Evolutionary conservation across 92 coral and sea anemone species (phyloP), one percentile per base, ranked within the genome.

Genomic region (Siderastrea radians): DNA sequence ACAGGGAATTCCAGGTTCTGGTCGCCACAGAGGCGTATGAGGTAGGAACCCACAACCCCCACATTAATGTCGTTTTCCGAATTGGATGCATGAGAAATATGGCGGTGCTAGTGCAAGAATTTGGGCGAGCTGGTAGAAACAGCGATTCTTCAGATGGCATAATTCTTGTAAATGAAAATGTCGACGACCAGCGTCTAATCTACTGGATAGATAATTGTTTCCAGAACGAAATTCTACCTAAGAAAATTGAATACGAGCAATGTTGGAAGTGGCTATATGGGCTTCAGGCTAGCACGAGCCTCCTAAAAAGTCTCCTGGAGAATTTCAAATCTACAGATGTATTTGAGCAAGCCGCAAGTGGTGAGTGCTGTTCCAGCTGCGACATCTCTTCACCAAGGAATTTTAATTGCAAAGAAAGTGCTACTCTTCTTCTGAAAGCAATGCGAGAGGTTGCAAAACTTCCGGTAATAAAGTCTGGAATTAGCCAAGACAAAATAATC

Each of bases 11-110:
- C 55, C 93, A 90, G 68, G 81, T 90, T 15, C 79, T 83, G 53
- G 88, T 82, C 2, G 89, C 89, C 9, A 88, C 92, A 7, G 92
- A 88, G 51, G 82, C 89, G 6, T 89, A 84, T 66, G 88, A 88
- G 75, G 89, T 84, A 7, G 90, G 93, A 50, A 81, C 80, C 14
- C 91, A 86, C 61, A 91, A 67, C 13, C 93, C 90, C 2, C 90
- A 85, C 48, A 90, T 90, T 13, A 76, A 90, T 50, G n/a, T 90
- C 45, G 89, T 89, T 4, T n/a, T 77, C 13, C 67, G 70, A 7
- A 63, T 89, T 16, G 93, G 93, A 14, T 90, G 90, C 64, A 90
- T 90, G 93, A 49, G 80, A 61, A 90, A 90, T 53, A 58, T 65
- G 16, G 74, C 67, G 15, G 90, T 80, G 8, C 79, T 90, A 3